Evolutionary conservation across 2,797 vertebrate genomes (phyloP).

Genomic region (Smutsia temminckii): DNA sequence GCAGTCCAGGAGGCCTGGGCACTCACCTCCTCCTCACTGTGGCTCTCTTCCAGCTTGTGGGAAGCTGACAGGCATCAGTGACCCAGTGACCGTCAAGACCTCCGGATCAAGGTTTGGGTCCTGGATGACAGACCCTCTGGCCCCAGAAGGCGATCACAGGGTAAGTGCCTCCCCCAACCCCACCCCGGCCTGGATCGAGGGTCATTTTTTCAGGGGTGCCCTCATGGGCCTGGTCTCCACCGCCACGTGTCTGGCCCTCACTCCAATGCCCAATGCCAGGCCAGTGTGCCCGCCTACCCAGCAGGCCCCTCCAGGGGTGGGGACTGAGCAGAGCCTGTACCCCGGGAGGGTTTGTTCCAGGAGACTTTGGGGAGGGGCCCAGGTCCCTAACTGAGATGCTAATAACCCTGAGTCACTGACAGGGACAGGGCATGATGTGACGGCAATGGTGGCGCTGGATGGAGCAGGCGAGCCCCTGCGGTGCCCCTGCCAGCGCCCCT

Average conservation of each 20-base stretch:
- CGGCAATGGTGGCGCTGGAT: fast-evolving
- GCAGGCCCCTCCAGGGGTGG: too few species aligned
- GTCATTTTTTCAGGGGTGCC: background rate
- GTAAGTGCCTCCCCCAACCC: slow-evolving; percentile 84
- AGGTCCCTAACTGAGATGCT: background rate
- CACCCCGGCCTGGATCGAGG: fast-evolving
- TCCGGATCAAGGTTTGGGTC: slow-evolving; percentile 97
- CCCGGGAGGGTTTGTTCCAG: background rate
- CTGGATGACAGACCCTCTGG: slow-evolving; percentile 97
- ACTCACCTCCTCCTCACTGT: background rate
- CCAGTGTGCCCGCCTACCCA: background rate
- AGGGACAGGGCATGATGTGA: fast-evolving
- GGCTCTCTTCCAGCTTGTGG: slow-evolving; percentile 92
- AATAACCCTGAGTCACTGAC: background rate
- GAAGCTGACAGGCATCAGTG: slow-evolving; percentile 96
- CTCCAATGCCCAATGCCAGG: too few species aligned
- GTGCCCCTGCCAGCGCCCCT: too few species aligned
- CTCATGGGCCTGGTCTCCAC: background rate
- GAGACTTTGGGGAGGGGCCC: too few species aligned
- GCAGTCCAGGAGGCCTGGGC: fast-evolving
- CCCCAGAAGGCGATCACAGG: slow-evolving; percentile 93
- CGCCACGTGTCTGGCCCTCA: background rate
- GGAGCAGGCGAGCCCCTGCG: background rate
- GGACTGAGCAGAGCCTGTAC: background rate
- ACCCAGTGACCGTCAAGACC: slow-evolving; percentile 95